Evolutionary conservation across 2,113 vertebrate species (phyloP), one percentile per base, ranked within the genome.

Genomic region (Ariopsis seemanni): DNA sequence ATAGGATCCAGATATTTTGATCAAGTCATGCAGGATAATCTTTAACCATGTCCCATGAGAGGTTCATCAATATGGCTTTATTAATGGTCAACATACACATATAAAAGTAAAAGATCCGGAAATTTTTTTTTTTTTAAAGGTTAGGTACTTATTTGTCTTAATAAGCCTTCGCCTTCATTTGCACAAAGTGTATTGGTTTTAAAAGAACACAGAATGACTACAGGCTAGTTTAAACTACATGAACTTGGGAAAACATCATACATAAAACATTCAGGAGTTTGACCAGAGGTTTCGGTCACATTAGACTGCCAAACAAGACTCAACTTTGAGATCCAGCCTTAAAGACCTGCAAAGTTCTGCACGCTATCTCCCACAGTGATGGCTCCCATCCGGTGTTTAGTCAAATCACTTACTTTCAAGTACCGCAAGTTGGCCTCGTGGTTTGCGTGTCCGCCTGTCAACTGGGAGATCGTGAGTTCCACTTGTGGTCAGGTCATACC

Each of bases 121-220:
- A 53, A n/a, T 27, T 77, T 52, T 8, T 30, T 74, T 30, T 74
- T 74, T 3, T 42, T 42, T 1, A 78, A 78, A 27, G 25, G 75
- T 83, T 22, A 62, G 9, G 57, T n/a, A 83, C 22, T 17, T 52
- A 82, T 65, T 75, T 55, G 50, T n/a, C 58, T 78, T 58, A 77
- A 30, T 52, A 77, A 63, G 72, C 57, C 18, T 34, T 58, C 9
- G 52, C 5, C 83, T 48, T 60, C 34, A 30, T 71, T 48, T 30
- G 42, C 42, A 17, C 50, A 25, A 42, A 12, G 20, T 27, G n/a
- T 58, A 22, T 55, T 53, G 14, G 14, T 30, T 69, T 69, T 34
- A 65, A 18, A n/a, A 30, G 67, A 48, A 74, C 1, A 52, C 55
- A 22, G 18, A 58, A 20, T 81, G 18, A 22, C 18, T 25, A 84